phyloP scores from a whole-genome alignment of 2,113 vertebrate species.

The Cyrtonyx montezumae region DNA sequence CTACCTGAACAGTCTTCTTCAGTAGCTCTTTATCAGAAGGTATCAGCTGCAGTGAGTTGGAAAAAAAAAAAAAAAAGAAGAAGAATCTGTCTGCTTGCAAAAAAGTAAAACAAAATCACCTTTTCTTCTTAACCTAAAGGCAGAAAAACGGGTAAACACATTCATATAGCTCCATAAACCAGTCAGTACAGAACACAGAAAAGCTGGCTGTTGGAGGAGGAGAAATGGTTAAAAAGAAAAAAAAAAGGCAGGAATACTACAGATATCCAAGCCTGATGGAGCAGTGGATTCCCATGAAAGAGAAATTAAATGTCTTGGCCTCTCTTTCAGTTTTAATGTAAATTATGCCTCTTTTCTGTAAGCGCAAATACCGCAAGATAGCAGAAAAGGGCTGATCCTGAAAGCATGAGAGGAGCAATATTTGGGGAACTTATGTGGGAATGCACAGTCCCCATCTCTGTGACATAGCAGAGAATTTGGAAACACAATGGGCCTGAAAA shows the following conservation, averaged over 20 bases:
- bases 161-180: neutral
- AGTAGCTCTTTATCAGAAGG: neutral
- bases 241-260: neutral
- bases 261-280: constrained; percentile 56
- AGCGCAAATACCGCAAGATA: neutral
- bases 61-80: neutral
- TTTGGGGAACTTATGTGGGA: neutral
- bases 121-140: neutral
- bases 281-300: constrained; percentile 70
- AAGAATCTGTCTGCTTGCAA: neutral
- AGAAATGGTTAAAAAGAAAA: neutral
- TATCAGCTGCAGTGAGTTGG: neutral
- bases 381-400: neutral
- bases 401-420: neutral
- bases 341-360: neutral
- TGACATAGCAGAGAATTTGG: neutral
- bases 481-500: accelerated
- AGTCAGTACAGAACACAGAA: neutral
- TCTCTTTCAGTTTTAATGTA: neutral
- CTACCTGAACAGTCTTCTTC: neutral
- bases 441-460: neutral
- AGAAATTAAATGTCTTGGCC: constrained; percentile 40
- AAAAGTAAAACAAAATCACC: neutral
- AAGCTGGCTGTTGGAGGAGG: neutral
- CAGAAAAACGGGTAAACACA: neutral